These are phyloP conservation scores for Heterocephalus glaber DNA, from an alignment of 2,113 vertebrate species.

Conservation along the genomic window DNA sequence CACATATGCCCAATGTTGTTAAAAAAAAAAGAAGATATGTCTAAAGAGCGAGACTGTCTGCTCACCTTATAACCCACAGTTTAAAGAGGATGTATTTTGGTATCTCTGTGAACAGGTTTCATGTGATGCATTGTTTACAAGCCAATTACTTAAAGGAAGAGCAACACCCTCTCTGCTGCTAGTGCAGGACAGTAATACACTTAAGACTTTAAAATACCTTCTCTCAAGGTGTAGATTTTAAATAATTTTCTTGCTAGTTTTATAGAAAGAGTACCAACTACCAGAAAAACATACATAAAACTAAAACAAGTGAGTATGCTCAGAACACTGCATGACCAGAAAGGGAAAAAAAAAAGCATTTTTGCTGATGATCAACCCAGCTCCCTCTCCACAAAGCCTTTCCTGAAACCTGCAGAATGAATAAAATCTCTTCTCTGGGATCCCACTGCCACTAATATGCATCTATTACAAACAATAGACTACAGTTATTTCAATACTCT, in stretches of 20 bases:
- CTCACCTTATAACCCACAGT: neutral
- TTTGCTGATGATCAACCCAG: neutral
- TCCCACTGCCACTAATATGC: neutral
- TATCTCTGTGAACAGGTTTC: neutral
- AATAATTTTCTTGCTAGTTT: neutral
- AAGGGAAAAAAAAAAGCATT: neutral
- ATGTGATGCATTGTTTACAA: neutral
- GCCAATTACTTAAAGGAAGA: neutral
- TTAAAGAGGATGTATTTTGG: neutral
- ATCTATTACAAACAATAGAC: neutral
- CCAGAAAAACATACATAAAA: conserved; percentile 5
- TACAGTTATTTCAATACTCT: neutral
- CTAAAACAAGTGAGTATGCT: conserved; percentile 7
- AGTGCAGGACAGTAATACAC: neutral
- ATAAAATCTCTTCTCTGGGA: neutral
- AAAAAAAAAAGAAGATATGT: neutral
- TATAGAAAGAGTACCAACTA: conserved; percentile 50
- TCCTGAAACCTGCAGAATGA: neutral
- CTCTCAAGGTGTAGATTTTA: conserved; percentile 6
- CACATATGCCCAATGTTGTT: neutral
- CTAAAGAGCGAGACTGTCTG: neutral
- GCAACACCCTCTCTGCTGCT: neutral
- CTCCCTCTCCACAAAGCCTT: neutral
- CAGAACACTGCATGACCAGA: neutral
- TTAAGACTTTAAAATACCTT: conserved; percentile 42